Evolutionary conservation across 2,113 vertebrate genomes (phyloP), one percentile per base, ranked within the genome.

Genomic region (Tenrec ecaudatus): DNA sequence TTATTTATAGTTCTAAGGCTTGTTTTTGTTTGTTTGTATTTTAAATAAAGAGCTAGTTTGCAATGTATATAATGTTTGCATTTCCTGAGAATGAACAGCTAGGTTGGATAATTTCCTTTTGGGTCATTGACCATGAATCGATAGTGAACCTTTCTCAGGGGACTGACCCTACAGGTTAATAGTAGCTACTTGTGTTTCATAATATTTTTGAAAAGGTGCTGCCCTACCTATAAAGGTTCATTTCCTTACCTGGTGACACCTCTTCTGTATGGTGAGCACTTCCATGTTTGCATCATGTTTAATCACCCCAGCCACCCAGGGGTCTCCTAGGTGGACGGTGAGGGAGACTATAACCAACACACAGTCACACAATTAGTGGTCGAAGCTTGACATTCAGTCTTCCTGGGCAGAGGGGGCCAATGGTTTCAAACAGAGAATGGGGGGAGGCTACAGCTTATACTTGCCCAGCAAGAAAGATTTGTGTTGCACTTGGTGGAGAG

Each of bases 1-100:
- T 92, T 93, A 92, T 94, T 96, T 96, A 89, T 93, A 68, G 60
- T 91, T 77, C 29, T 27, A 20, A n/a, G 5, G 66, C 7, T 69
- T 69, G 64, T 83, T 83, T 64, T 22, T 75, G 17, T 75, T 75
- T 40, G 23, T 57, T 91, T 66, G n/a, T n/a, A n/a, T n/a, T 92
- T 88, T 89, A 66, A 38, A 40, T 22, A 77, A 86, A 38, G 43
- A 82, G 53, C 73, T 69, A 1, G 29, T 83, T 91, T 82, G 91
- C 10, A 64, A 76, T 66, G 6, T 60, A 11, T 58, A 10, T 90
- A 71, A 53, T 68, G 22, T 88, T 91, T 91, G 33, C 14, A 68
- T 82, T 95, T 68, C 60, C 92, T 94, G 73, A 53, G 62, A 62
- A 62, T 22, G 16, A 2, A 53, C 47, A 53, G 47, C 47, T 53